These are phyloP conservation scores for Eutolmus rufibarbis DNA, from an alignment of 2,888 invertebrate species.

Conservation along the genomic window DNA sequence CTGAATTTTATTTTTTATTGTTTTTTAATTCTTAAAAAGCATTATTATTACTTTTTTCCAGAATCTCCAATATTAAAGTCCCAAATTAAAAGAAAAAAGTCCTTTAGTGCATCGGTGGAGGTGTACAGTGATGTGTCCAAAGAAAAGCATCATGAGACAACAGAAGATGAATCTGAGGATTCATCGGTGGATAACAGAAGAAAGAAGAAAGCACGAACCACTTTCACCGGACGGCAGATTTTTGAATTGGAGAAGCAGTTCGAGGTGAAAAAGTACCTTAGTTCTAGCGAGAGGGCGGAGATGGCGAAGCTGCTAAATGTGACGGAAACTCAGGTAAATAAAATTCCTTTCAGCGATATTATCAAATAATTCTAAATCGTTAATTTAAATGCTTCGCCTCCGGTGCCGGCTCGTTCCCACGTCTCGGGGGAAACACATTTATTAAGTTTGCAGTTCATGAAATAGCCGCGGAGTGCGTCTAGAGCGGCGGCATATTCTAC, in stretches of 20 bases:
- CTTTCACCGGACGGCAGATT: slow-evolving; percentile 94
- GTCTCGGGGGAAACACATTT: background rate
- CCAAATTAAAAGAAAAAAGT: slow-evolving; percentile 45
- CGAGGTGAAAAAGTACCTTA: slow-evolving; percentile 94
- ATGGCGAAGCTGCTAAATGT: slow-evolving; percentile 94
- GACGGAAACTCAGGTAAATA: slow-evolving; percentile 92
- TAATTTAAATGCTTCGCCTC: background rate
- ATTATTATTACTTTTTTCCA: slow-evolving; percentile 16
- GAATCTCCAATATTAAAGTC: slow-evolving; percentile 35
- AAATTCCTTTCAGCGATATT: background rate
- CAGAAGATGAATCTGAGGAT: slow-evolving; percentile 64
- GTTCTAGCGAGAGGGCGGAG: slow-evolving; percentile 91
- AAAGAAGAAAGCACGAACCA: slow-evolving; percentile 89
- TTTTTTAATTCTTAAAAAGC: background rate
- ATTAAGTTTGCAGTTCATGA: background rate
- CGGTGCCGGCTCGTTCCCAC: background rate
- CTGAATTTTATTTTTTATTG: too few relatives aligned
- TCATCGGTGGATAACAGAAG: slow-evolving; percentile 68
- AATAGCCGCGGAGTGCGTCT: background rate
- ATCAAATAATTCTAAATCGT: background rate
- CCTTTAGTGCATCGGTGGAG: slow-evolving; percentile 30
- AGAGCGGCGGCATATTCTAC: background rate
- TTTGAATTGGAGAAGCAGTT: slow-evolving; percentile 97
- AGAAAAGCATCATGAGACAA: slow-evolving; percentile 53
- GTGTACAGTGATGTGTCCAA: slow-evolving; percentile 24